These are phyloP conservation scores for Sus scrofa DNA, from an alignment of 2,113 vertebrate species.

Conservation along the genomic window DNA sequence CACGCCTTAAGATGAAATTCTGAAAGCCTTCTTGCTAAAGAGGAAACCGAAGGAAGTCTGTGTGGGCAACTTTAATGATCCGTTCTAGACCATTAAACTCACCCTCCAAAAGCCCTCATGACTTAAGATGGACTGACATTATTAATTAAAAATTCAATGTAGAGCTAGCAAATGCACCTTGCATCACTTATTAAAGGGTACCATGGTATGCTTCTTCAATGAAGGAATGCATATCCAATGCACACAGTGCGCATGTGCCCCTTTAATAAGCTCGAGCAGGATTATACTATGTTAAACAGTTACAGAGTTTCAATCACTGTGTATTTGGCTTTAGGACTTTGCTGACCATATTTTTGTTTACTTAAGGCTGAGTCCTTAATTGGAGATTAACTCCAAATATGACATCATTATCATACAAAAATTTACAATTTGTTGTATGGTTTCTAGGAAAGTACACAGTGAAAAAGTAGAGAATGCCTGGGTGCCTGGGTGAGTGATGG, in stretches of 20 bases:
- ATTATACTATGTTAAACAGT: slow-evolving; percentile 1
- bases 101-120: not conserved
- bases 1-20: not conserved
- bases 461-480: not conserved
- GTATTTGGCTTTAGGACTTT: not conserved
- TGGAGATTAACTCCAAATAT: not conserved
- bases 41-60: not conserved
- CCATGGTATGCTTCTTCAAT: not conserved
- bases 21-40: not conserved
- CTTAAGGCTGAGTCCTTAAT: not conserved
- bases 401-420: not conserved
- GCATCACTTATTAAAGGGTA: not conserved
- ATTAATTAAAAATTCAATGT: not conserved
- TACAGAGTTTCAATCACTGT: not conserved
- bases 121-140: not conserved
- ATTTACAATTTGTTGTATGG: not conserved
- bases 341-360: not conserved
- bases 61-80: not conserved
- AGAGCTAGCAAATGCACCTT: not conserved
- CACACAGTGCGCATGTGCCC: not conserved
- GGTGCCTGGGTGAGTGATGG: not conserved
- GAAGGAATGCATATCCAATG: not conserved
- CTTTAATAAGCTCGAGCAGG: not conserved
- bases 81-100: not conserved
- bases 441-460: not conserved